Evolutionary conservation across 2,888 invertebrate species (phyloP), one percentile per base, ranked within the genome.

Genomic region (Atrina japonica): DNA sequence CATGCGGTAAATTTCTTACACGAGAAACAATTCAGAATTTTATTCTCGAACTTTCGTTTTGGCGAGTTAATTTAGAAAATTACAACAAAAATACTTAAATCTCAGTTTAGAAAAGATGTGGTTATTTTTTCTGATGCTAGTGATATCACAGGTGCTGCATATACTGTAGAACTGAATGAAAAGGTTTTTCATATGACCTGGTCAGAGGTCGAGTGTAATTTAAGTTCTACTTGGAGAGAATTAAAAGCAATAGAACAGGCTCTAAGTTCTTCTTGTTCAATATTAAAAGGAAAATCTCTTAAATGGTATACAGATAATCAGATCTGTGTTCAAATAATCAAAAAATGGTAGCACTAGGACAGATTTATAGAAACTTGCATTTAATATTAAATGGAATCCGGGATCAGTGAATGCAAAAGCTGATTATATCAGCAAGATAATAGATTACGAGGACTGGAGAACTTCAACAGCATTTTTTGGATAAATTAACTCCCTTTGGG

Each of bases 171-270:
- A 16, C 11, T 65, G 6, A 25, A 66, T 40, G 29, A 66, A 29
- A 47, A 49, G n/a, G 21, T 66, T 56, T 66, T 66, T 66, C 66
- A 66, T 47, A 27, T 21, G 6, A 58, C 29, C 30, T 66, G 30
- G 66, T 41, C 21, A 7, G 47, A 49, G 6, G 7, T 27, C 45
- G 45, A 65, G 30, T 29, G 7, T 14, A 29, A 11, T 6, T 14
- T 29, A 41, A 55, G 53, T 64, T 56, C 56, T 30, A 56, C 66
- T 21, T 56, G 56, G 66, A 55, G 56, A 35, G 56, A 66, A 47
- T 29, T 64, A 16, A 65, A 45, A 43, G 64, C 45, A 41, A 29
- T 55, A 2, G 18, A 65, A 9, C 25, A 47, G 23, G 56, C 53
- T n/a, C 47, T 66, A 23, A 1, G 25, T 6, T 45, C 47, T 2